phyloP scores from a whole-genome alignment of 2,113 vertebrate genomes.

The zebrafish (Danio rerio) region GRCz12tu NC_133176.1:55143501-55144000 shows the following conservation, averaged over 20 bases:
- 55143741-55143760: conserved; percentile 11
- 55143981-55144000: not conserved
- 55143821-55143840: not conserved
- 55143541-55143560: conserved; percentile 28
- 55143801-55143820: too few species aligned
- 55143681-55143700: conserved; percentile 21
- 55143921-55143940: not conserved
- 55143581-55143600: not conserved
- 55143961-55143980: not conserved
- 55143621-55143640: not conserved
- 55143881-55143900: too few species aligned
- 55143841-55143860: not conserved
- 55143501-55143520: not conserved
- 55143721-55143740: not conserved
- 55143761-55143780: not conserved
- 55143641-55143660: conserved; percentile 30
- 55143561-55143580: conserved; percentile 5
- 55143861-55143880: not conserved
- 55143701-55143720: not conserved
- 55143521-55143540: not conserved
- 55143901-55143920: not conserved
- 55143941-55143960: not conserved
- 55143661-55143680: conserved; percentile 12
- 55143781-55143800: not conserved
- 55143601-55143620: conserved; percentile 20